Base-by-base conservation (phyloP, 1,140 invertebrate species). In the Panagrolaimus sp. region DNA sequence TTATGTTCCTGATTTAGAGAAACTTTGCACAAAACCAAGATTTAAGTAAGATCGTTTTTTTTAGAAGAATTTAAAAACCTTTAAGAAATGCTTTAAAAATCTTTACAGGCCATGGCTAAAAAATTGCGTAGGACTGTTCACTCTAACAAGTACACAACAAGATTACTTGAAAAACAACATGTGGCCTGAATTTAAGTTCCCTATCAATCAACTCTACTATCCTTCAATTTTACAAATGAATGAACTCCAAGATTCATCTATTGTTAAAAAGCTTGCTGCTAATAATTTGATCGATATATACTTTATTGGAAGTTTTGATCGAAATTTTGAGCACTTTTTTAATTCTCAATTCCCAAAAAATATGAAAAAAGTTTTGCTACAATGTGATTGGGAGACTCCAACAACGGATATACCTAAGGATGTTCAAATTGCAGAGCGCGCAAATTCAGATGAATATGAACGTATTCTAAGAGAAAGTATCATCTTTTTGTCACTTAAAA, bases 281-380 rank as follows among this genome's bases (percentile, higher is more conserved):
- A 8, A 20, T 51, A 25, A 25, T 25, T 20, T 20, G 7, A 25
- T 51, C 2, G 48, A 51, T 51, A 8, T 51, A 8, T 51, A 51
- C 48, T 51, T 51, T 51, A 51, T 51, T 25, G 48, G 48, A 20
- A 51, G 48, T 8, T 51, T 51, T 25, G 48, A 51, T 25, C 48
- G 48, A 20, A 25, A 51, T 51, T 51, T 51, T 25, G 16, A 51
- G 8, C 48, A 51, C 8, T 51, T 51, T 51, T 51, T 51, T 25
- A 20, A 51, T 20, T 2, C 31, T 4, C 2, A 38, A 38, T 38
- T 38, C 7, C 31, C 31, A 38, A 38, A 38, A 38, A 38, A 38
- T 25, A 51, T 25, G 23, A 25, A 25, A 20, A 51, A 51, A 51
- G 48, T 25, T 20, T 25, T 51, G 48, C 48, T 51, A 4, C 48